A percentile compares a stretch with the other conserved stretches of the same genome.
Evolutionary conservation across 1,140 invertebrate genomes (phyloP).

Genomic region (Thalassaphorura encarpata): DNA sequence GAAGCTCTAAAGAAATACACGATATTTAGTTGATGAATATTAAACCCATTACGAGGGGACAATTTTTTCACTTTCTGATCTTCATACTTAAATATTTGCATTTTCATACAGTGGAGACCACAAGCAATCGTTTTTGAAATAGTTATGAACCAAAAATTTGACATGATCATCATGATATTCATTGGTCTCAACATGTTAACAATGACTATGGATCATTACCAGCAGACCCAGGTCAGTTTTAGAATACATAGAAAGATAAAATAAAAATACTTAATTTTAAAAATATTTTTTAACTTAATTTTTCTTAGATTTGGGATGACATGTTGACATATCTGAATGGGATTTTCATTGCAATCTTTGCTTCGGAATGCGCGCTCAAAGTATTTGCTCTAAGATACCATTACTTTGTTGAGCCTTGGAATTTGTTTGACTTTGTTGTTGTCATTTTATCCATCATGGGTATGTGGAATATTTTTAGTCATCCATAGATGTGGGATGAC

Average conservation of each 20-base stretch:
- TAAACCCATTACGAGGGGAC: too few relatives aligned
- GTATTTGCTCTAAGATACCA: conserved; percentile 58
- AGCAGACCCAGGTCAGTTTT: conserved; percentile 52
- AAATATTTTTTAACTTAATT: background rate
- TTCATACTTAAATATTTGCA: conserved; percentile 3
- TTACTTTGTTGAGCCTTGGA: conserved; percentile 98
- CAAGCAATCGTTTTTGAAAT: conserved; percentile 95
- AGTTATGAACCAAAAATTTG: conserved; percentile 96
- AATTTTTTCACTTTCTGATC: background rate
- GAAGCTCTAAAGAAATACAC: too few relatives aligned
- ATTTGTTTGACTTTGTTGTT: conserved; percentile 98
- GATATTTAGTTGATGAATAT: too few relatives aligned
- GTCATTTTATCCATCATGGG: conserved; percentile 96
- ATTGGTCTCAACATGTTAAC: conserved; percentile 98
- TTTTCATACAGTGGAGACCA: conserved; percentile 69
- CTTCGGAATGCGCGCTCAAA: conserved; percentile 93
- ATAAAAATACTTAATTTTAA: background rate
- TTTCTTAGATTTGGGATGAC: conserved; percentile 53
- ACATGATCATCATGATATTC: conserved; percentile 99
- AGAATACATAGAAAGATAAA: background rate
- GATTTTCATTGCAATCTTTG: conserved; percentile 98
- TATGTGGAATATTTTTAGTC: conserved; percentile 43
- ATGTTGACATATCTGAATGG: conserved; percentile 85
- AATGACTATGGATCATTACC: conserved; percentile 95
- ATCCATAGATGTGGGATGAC: background rate